Base-by-base conservation (phyloP, 2,113 vertebrate genomes). In the Platanista minor region DNA sequence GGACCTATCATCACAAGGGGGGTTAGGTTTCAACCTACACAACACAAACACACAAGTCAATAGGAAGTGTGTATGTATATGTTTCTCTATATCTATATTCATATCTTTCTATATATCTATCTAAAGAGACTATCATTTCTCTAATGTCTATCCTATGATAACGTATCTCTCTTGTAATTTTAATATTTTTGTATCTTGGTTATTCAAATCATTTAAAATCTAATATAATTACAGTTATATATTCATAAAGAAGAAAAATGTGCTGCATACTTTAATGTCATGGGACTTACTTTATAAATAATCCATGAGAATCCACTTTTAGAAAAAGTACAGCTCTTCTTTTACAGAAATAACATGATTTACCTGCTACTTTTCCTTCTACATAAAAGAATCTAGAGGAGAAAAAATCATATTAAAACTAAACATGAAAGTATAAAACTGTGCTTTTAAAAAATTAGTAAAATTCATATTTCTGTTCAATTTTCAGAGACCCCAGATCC, bases 211-310 rank as follows among this genome's bases (percentile, higher is more conserved):
- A 81, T 74, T 86, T 92, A 36, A 87, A 84, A 62, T 93, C 6
- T 69, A 69, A 67, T 74, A 71, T 95, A 90, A 81, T 93, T 74
- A 49, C 2, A 83, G 36, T 69, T 57, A 36, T 71, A 66, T 8
- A 74, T 84, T 93, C 27, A 59, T 95, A 91, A 86, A 75, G n/a
- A 86, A 96, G 39, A 74, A 77, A 78, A 91, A 52, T 85, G 4
- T 74, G 11, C n/a, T 31, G 1, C 25, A 66, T 57, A 62, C 9
- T 90, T 85, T 57, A 96, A 77, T 91, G 17, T 87, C 52, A 82
- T 87, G 25, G 49, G 46, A 87, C 29, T 66, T 84, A 72, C 8
- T 59, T 4, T 94, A 3, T 96, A 96, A 96, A 96, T 90, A 90
- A 92, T 72, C 69, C 41, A 96, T 57, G 69, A 87, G 8, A 89